Evolutionary conservation across 2,888 invertebrate genomes (phyloP), one percentile per base, ranked within the genome.

Genomic region (Acrobeloides nanus): DNA sequence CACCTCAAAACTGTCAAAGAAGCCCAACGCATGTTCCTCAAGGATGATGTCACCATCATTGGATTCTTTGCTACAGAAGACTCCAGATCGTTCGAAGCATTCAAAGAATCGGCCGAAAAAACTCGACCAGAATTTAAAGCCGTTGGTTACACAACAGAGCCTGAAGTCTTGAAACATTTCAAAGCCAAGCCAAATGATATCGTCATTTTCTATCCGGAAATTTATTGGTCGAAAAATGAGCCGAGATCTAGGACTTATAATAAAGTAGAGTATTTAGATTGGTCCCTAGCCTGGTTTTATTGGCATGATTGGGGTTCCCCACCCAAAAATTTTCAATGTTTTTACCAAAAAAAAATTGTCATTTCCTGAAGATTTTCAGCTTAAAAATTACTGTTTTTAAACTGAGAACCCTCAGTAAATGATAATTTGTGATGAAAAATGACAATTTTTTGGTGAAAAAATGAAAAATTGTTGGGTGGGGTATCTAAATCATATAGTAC

Each of bases 181-280:
- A 70, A 73, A 31, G 64, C 72, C 53, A 72, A 57, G 52, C 70
- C 51, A 17, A 62, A 69, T 26, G 73, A 77, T 51, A 74, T 77
- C 29, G 68, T 80, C 18, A 74, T 79, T 40, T 76, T 77, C 61
- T 76, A 76, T 48, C 76, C 80, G 17, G 76, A 79, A 50, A 74
- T 76, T 32, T 80, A 77, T 68, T 72, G 75, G 44, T 78, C 79
- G 18, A 75, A 79, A 50, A 78, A 75, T 70, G 81, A 81, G 64
- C 75, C 77, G 12, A 76, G 75, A 53, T 74, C 73, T 57, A 67
- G 75, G 47, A 65, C 72, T 18, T 69, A 77, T 29, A 67, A 74
- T 53, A 74, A 76, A 75, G 77, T 77, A 63, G 56, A 46, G 48
- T 23, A 40, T 50, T 38, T 35, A 21, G 29, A 27, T 4, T 47